Evolutionary conservation across 1,140 invertebrate genomes (phyloP), one percentile per base, ranked within the genome.

Genomic region (Diabrotica virgifera): DNA sequence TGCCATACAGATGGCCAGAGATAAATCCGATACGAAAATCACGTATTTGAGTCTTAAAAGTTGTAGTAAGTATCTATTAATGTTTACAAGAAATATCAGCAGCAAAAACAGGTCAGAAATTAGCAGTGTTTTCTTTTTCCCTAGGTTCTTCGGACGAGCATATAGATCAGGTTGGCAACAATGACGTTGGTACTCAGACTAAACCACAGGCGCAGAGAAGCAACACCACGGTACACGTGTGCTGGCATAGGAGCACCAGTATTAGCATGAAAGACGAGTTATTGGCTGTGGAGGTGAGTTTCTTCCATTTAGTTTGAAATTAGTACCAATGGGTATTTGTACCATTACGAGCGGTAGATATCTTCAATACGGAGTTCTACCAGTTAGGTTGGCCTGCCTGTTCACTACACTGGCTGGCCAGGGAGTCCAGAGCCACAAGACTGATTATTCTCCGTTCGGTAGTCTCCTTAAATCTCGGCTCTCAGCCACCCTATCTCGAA

Each of bases 181-280:
- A 82, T 55, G 85, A 84, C 58, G 75, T 79, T n/a, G 81, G 84
- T 12, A 77, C 81, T n/a, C 78, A 80, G 57, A 83, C 80, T 58
- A 84, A 84, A 66, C 78, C 81, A 65, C 82, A 79, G 70, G 80
- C 80, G 36, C 88, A 89, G 76, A 84, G 91, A 62, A 93, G 90
- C 74, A 97, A 96, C 76, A 94, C 92, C 46, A 94, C 94, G n/a
- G 89, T 96, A 68, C 94, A 97, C 79, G 95, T 98, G 57, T 98
- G 95, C 80, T 98, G 96, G 96, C 96, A 98, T 82, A 85, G 96
- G 73, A 95, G 91, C 79, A 94, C 92, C 8, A 94, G 90, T 74
- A 90, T 96, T 68, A 86, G 89, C 73, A 86, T 90, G 76, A 85
- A 86, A 55, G 93, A 96, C 80, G 89, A 94, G 75, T 80, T 92